Evolutionary conservation across 2,888 invertebrate species (phyloP).

Genomic region (Auanema sp.): DNA sequence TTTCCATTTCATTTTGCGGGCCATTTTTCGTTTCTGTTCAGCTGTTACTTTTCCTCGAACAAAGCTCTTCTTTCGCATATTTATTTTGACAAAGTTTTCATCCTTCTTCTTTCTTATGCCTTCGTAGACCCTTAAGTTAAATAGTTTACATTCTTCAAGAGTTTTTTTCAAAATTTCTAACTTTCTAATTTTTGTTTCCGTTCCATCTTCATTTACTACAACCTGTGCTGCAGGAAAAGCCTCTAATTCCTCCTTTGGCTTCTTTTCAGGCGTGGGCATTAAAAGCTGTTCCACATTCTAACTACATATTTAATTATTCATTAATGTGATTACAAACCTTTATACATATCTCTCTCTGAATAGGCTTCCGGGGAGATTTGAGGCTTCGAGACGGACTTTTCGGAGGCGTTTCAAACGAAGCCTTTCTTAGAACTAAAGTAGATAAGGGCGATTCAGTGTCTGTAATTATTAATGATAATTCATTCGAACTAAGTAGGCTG

Average conservation of each 20-base stretch:
- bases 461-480: no score
- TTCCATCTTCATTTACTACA: slow-evolving; percentile 25
- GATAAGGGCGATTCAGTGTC: no score
- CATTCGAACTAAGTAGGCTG: no score
- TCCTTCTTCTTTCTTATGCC: slow-evolving; percentile 13
- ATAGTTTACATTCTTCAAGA: not conserved
- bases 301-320: not conserved
- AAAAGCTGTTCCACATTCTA: slow-evolving; percentile 32
- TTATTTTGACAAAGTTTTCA: slow-evolving; percentile 45
- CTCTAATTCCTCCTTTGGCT: slow-evolving; percentile 12
- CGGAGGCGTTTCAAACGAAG: no score
- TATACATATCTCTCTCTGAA: no score
- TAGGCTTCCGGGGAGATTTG: no score
- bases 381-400: no score
- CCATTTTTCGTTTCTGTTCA: slow-evolving; percentile 41
- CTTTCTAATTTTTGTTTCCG: slow-evolving; percentile 13
- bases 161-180: not conserved
- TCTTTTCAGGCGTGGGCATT: slow-evolving; percentile 33
- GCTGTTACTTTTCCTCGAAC: slow-evolving; percentile 41
- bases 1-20: slow-evolving; percentile 40
- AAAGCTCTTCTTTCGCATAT: slow-evolving; percentile 44
- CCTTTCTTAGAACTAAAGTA: no score
- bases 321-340: no score
- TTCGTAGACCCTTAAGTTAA: slow-evolving; percentile 1
- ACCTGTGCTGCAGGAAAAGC: slow-evolving; percentile 18